Evolutionary conservation across 2,113 vertebrate genomes (phyloP).

Genomic region (Perccottus glenii): DNA sequence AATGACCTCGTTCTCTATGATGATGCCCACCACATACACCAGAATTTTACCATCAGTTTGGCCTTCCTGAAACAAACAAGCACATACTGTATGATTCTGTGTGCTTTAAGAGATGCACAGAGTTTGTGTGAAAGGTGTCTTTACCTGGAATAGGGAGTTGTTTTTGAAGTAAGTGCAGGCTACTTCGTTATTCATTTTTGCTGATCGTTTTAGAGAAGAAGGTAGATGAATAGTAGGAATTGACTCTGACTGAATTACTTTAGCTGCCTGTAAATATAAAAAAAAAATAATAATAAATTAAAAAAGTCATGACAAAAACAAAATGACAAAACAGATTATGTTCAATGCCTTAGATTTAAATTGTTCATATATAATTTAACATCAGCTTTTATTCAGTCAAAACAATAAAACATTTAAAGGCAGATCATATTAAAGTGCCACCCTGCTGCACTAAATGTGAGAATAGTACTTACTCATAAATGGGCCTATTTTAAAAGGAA

Average conservation of each 20-base stretch:
- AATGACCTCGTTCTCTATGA: conserved; percentile 72
- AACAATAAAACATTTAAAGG: too few species aligned
- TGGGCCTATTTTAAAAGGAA: conserved; percentile 37
- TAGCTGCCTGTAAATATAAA: conserved; percentile 25
- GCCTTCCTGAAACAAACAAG: conserved; percentile 31
- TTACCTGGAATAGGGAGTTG: conserved; percentile 69
- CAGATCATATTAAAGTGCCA: not conserved
- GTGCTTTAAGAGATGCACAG: not conserved
- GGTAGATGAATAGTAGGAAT: conserved; percentile 57
- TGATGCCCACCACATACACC: conserved; percentile 71
- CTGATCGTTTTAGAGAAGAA: conserved; percentile 34
- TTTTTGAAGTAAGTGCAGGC: conserved; percentile 62
- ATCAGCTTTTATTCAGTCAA: too few species aligned
- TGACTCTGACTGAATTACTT: not conserved
- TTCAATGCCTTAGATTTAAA: too few species aligned
- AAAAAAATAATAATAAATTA: not conserved
- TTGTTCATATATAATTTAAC: too few species aligned
- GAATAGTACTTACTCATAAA: conserved; percentile 27
- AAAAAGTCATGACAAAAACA: not conserved
- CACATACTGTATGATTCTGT: not conserved
- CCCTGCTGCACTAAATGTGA: conserved; percentile 5
- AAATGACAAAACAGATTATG: too few species aligned
- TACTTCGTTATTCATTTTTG: conserved; percentile 44
- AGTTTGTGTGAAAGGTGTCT: not conserved
- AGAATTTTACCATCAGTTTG: conserved; percentile 23